Percentiles rank a stretch among this genome's conserved stretches.
Evolutionary conservation across 2,888 invertebrate species (phyloP).

Genomic region (Dryococelus australis): DNA sequence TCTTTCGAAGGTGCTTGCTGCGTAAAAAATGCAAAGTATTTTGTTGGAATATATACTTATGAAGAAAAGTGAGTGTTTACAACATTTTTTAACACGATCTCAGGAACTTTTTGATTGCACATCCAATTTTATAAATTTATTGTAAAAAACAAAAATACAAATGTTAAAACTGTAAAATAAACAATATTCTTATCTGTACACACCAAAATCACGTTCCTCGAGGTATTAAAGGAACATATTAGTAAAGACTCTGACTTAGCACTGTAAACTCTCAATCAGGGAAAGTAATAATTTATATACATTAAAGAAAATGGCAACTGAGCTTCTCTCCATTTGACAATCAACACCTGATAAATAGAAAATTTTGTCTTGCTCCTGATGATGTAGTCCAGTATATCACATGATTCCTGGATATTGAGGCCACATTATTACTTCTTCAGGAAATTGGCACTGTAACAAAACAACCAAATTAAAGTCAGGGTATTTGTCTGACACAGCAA

Average conservation of each 20-base stretch:
- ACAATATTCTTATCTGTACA: neutral
- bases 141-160: neutral
- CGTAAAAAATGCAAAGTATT: too few relatives aligned
- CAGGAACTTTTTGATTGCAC: neutral
- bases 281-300: neutral
- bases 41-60: too few relatives aligned
- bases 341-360: neutral
- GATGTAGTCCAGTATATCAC: neutral
- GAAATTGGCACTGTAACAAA: conserved; percentile 38
- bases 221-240: neutral
- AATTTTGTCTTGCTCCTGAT: conserved; percentile 20
- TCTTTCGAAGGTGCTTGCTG: too few relatives aligned
- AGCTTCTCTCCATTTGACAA: neutral
- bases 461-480: neutral
- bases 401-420: neutral
- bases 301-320: neutral
- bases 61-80: too few relatives aligned
- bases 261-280: neutral
- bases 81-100: neutral
- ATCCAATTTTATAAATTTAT: neutral
- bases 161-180: neutral
- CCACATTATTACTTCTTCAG: conserved; percentile 35
- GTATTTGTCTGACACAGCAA: too few relatives aligned
- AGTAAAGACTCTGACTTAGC: neutral
- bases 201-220: neutral